Evolutionary conservation across 2,888 invertebrate species (phyloP).

Genomic region (Aromia moschata): DNA sequence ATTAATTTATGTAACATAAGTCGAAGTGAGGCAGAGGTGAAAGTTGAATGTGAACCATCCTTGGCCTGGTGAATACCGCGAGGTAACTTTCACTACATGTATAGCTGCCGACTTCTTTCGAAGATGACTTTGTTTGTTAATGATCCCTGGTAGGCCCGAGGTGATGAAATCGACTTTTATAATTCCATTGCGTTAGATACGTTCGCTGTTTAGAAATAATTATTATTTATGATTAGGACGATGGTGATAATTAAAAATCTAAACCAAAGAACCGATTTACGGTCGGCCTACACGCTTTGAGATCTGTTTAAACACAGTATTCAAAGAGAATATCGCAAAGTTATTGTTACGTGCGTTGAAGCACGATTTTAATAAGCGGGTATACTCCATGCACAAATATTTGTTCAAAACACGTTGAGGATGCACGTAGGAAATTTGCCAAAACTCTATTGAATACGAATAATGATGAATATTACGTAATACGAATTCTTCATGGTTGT

Average conservation of each 20-base stretch:
- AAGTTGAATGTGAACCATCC: slow-evolving; percentile 18
- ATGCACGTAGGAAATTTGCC: too few species aligned
- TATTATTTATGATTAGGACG: slow-evolving; percentile 14
- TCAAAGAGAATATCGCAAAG: not conserved
- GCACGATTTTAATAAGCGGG: too few species aligned
- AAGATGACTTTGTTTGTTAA: slow-evolving; percentile 15
- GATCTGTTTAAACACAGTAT: slow-evolving; percentile 2
- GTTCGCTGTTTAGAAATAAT: slow-evolving; percentile 20
- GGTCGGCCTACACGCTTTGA: not conserved
- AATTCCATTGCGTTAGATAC: too few species aligned
- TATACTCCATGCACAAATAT: too few species aligned
- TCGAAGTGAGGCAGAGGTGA: slow-evolving; percentile 12
- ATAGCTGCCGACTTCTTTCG: slow-evolving; percentile 11
- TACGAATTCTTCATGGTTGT: too few species aligned
- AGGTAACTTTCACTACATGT: slow-evolving; percentile 22
- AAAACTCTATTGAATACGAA: too few species aligned
- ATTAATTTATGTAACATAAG: not conserved
- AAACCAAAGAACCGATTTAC: slow-evolving; percentile 1
- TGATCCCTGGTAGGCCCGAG: not conserved
- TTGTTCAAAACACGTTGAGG: too few species aligned
- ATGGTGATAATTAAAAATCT: slow-evolving; percentile 11
- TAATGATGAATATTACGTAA: too few species aligned
- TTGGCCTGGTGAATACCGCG: slow-evolving; percentile 20
- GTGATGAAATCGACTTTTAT: slow-evolving; percentile 24
- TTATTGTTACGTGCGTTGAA: too few species aligned